phyloP scores from a whole-genome alignment of 1,140 invertebrate species.

The Arion vulgaris region DNA sequence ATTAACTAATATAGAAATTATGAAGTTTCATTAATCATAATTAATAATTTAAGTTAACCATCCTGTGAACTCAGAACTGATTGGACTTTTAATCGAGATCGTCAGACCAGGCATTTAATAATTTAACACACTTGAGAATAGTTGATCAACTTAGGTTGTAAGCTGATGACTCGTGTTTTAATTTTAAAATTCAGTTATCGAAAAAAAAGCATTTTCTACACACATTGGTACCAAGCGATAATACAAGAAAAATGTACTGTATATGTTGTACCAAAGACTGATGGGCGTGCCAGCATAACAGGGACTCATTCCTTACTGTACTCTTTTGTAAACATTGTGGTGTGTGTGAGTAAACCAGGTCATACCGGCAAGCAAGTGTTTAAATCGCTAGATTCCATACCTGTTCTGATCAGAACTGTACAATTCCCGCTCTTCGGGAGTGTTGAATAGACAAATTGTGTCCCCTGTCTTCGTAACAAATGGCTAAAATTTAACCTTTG shows the following conservation, averaged over 20 bases:
- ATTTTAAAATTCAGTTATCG: too few species aligned
- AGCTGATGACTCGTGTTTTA: too few species aligned
- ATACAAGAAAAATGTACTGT: background rate
- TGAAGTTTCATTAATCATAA: too few species aligned
- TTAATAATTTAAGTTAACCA: too few species aligned
- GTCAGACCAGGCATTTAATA: too few species aligned
- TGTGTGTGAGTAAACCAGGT: background rate
- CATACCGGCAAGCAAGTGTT: background rate
- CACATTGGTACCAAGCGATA: too few species aligned
- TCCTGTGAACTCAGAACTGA: too few species aligned
- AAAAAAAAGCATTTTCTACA: too few species aligned
- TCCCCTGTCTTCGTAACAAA: background rate
- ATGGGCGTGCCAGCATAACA: background rate
- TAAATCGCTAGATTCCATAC: background rate
- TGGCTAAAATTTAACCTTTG: conserved; percentile 5
- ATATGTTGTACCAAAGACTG: background rate
- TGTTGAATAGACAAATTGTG: background rate
- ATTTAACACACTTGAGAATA: too few species aligned
- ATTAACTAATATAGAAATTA: too few species aligned
- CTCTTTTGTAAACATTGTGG: conserved; percentile 3
- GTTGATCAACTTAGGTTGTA: too few species aligned
- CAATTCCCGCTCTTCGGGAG: background rate
- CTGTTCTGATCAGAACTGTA: background rate
- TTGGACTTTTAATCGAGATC: too few species aligned
- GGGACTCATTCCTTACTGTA: background rate